Percentiles rank a stretch among this genome's conserved stretches.
Evolutionary conservation across 2,797 vertebrate species (phyloP).

Genomic region (Pipistrellus pipistrellus): DNA sequence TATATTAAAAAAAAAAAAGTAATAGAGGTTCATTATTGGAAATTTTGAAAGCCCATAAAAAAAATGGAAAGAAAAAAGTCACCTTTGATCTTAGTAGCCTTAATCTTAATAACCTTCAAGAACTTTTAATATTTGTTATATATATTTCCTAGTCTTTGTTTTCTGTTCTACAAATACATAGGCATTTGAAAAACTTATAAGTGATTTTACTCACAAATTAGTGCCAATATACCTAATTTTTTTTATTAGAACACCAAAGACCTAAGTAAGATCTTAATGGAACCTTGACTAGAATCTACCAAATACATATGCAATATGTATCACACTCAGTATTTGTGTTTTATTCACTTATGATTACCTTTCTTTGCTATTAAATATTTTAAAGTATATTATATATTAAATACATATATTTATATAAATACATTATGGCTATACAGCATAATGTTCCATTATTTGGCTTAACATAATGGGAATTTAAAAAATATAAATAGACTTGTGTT

Average conservation of each 20-base stretch:
- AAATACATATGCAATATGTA: neutral
- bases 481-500: neutral
- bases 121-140: slow-evolving; percentile 6
- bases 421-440: neutral
- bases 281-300: neutral
- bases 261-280: neutral
- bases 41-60: neutral
- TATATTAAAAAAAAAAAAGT: too few species aligned
- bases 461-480: neutral
- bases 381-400: neutral
- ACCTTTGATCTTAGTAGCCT: slow-evolving; percentile 43
- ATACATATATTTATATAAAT: neutral
- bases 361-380: slow-evolving; percentile 31
- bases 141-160: slow-evolving; percentile 36
- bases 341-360: slow-evolving; percentile 29
- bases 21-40: neutral
- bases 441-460: neutral
- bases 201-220: neutral
- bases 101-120: slow-evolving; percentile 24
- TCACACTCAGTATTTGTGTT: neutral
- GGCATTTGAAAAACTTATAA: slow-evolving; percentile 12
- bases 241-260: slow-evolving; percentile 22
- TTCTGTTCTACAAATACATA: neutral
- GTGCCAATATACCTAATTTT: neutral
- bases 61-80: neutral